These are phyloP conservation scores for Melanotaenia boesemani DNA, from an alignment of 2,797 vertebrate species.

Conservation along the genomic window DNA sequence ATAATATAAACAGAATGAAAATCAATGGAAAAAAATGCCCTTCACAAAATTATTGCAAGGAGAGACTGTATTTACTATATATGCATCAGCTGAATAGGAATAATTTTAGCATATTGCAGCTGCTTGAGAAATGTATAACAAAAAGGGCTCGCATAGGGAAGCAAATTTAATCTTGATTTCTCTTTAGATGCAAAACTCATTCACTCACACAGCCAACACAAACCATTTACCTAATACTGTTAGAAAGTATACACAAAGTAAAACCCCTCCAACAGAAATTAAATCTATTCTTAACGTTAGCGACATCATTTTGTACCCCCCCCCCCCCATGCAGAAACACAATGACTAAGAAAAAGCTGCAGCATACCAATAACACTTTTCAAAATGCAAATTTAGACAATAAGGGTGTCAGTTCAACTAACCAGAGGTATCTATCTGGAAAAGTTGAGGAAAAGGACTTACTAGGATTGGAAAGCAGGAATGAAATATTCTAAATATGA, in stretches of 20 bases:
- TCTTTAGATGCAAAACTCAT: neutral
- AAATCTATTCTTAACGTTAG: neutral
- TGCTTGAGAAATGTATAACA: conserved; percentile 12
- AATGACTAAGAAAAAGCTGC: neutral
- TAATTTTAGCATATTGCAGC: conserved; percentile 3
- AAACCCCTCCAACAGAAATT: neutral
- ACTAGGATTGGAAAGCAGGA: neutral
- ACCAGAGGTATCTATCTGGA: neutral
- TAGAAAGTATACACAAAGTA: neutral
- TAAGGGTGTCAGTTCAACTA: neutral
- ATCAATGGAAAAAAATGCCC: conserved; percentile 38
- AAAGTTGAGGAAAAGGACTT: neutral
- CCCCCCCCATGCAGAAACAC: neutral
- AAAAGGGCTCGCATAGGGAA: conserved; percentile 1
- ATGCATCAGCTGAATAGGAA: conserved; percentile 26
- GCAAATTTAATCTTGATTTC: conserved; percentile 25
- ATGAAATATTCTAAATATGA: neutral
- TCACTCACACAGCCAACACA: neutral
- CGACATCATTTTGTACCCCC: neutral
- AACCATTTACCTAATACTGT: conserved; percentile 13
- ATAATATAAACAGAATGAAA: conserved; percentile 58
- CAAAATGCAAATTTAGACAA: neutral
- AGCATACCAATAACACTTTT: neutral
- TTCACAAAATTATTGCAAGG: conserved; percentile 40
- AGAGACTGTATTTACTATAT: conserved; percentile 14